These are phyloP conservation scores for Argyresthia albistria DNA, from an alignment of 2,888 invertebrate genomes.

Conservation along the genomic window DNA sequence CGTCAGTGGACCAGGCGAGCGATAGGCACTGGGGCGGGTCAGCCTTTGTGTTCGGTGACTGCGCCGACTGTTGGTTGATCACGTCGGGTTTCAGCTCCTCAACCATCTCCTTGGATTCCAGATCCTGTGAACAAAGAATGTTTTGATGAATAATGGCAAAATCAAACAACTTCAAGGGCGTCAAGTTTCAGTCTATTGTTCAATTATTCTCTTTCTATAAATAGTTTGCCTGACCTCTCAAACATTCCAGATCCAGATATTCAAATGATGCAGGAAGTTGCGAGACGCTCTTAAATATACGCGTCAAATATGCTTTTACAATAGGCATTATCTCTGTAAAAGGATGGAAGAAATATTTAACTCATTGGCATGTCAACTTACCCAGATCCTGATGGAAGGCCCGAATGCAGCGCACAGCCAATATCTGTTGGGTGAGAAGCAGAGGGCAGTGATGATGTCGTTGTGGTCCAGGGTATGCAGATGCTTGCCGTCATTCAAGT, in stretches of 20 bases:
- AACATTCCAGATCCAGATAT: no score
- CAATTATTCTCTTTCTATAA: no score
- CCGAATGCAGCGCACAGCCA: conserved; percentile 99
- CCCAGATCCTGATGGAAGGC: conserved; percentile 98
- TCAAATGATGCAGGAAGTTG: no score
- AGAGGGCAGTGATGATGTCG: conserved; percentile 97
- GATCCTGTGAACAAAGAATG: conserved; percentile 75
- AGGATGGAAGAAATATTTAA: conserved; percentile 4
- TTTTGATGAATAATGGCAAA: no score
- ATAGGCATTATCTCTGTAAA: no score
- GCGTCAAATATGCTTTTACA: neutral
- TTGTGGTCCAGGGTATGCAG: conserved; percentile 98
- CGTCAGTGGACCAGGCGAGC: conserved; percentile 98
- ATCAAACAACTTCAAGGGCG: no score
- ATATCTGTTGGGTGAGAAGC: conserved; percentile 99
- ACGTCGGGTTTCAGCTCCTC: conserved; percentile 98
- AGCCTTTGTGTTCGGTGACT: conserved; percentile 81
- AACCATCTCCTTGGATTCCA: conserved; percentile 99
- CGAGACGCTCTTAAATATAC: no score
- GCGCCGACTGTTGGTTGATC: conserved; percentile 66
- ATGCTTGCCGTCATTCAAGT: conserved; percentile 99
- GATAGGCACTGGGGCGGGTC: conserved; percentile 97
- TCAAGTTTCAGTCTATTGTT: no score
- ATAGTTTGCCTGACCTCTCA: no score
- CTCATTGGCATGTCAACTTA: no score